Evolutionary conservation across 2,888 invertebrate species (phyloP), one percentile per base, ranked within the genome.

Genomic region (Drymonia ruficornis): DNA sequence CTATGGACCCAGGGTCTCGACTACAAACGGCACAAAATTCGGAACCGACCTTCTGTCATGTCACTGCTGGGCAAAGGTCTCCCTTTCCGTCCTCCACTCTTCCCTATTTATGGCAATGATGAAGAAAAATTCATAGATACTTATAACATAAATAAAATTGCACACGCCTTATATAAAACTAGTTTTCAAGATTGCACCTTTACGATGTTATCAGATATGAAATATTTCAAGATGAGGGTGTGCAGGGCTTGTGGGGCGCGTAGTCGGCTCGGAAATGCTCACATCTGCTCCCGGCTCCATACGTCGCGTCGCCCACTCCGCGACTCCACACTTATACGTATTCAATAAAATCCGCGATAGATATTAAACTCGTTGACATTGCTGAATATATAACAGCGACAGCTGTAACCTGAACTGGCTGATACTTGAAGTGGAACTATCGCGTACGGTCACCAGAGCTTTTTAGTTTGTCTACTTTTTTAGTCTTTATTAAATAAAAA

Each of bases 321-420:
- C 68, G 56, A 72, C 75, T 78, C 78, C 72, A 77, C 71, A 76
- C 76, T 77, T 78, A 83, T 79, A 44, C 13, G 23, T 8, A 79
- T 78, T 75, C 70, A 77, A 80, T 81, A 83, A 74, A 76, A 78
- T 77, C 67, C 72, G 62, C 61, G 63, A 67, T 83, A 77, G 81
- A 87, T 87, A 87, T 87, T 86, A 84, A 84, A 85, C 72, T 77
- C 74, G 69, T 68, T 55, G 77, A 81, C 80, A 79, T 81, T 79
- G 70, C 70, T 67, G 79, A 76, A 82, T 78, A 78, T 74, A 77
- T 78, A 80, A 52, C 52, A 76, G 78, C 77, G 78, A 79, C 86
- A 84, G 87, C 81, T 87, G 87, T 80, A 77, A 64, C 65, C 63
- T 75, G 72, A 76, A 69, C 71, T 76, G 67, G 56, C 52, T 48